A percentile compares a stretch with the other conserved stretches of the same genome.
These are phyloP conservation scores for Aspiorhynchus laticeps DNA, from an alignment of 2,113 vertebrate genomes.

Conservation along the genomic window DNA sequence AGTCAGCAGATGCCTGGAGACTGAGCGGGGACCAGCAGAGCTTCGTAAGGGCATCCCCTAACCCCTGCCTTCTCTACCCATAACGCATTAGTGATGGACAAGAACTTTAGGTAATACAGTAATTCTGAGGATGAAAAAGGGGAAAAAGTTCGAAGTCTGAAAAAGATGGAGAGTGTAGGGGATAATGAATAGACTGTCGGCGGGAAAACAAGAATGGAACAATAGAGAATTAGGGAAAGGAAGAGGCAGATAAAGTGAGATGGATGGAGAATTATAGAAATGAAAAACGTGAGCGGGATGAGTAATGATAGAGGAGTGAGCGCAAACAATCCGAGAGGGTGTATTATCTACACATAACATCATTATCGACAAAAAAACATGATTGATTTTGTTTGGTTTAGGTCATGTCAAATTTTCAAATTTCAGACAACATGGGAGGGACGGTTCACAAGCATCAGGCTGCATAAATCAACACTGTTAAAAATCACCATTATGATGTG, in stretches of 20 bases:
- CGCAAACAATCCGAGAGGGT: neutral
- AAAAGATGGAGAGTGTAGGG: slow-evolving; percentile 3
- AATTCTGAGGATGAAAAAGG: slow-evolving; percentile 26
- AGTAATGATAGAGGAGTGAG: slow-evolving; percentile 13
- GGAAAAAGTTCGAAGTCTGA: neutral
- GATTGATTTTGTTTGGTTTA: slow-evolving; percentile 40
- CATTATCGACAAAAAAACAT: slow-evolving; percentile 13
- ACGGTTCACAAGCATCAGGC: slow-evolving; percentile 4
- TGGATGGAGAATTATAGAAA: slow-evolving; percentile 40
- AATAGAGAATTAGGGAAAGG: slow-evolving; percentile 22
- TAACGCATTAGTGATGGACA: neutral
- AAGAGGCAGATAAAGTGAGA: slow-evolving; percentile 12
- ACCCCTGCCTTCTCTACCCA: slow-evolving; percentile 22
- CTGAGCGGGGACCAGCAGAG: neutral
- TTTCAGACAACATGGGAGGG: slow-evolving; percentile 39
- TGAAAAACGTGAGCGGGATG: slow-evolving; percentile 36
- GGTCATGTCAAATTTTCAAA: slow-evolving; percentile 38
- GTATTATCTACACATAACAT: slow-evolving; percentile 21
- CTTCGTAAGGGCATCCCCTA: slow-evolving; percentile 36
- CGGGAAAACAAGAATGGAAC: slow-evolving; percentile 31
- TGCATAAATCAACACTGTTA: neutral
- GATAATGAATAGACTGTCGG: slow-evolving; percentile 33
- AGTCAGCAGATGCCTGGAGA: slow-evolving; percentile 38
- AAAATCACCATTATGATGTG: slow-evolving; percentile 49
- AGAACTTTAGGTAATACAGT: neutral